Percentiles rank a stretch among this genome's conserved stretches.
Conservation (phyloP, 23 tunicate genomes). For the Styela clava region DNA sequence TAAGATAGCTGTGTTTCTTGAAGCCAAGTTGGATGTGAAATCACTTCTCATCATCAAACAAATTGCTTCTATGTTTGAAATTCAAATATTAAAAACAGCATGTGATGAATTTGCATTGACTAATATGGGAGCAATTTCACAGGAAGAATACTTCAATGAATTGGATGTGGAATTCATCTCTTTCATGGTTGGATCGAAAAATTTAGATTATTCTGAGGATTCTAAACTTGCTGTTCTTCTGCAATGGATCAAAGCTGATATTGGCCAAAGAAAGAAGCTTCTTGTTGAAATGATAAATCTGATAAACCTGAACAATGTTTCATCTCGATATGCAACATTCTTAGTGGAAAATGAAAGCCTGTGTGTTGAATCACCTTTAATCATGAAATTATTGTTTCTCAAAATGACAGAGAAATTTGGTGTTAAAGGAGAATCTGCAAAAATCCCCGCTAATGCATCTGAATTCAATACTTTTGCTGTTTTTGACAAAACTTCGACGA, state of each 20-base stretch:
- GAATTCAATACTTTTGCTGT: background rate
- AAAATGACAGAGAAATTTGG: background rate
- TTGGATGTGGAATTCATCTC: background rate
- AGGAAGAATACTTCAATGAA: background rate
- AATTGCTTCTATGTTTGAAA: background rate
- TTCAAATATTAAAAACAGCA: background rate
- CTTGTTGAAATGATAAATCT: background rate
- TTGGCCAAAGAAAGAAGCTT: background rate
- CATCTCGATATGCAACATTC: background rate
- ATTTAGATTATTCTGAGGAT: background rate
- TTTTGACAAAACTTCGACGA: background rate
- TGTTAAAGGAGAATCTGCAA: background rate
- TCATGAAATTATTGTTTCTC: background rate
- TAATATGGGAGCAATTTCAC: background rate
- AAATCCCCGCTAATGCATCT: background rate
- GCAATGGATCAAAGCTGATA: background rate
- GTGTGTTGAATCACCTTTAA: background rate
- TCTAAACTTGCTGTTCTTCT: background rate
- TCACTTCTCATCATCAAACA: background rate
- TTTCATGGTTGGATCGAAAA: background rate
- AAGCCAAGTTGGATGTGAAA: background rate
- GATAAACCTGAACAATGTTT: background rate
- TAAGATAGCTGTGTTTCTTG: background rate
- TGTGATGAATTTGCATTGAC: background rate
- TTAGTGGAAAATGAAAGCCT: background rate